These are phyloP conservation scores for Lycocorax pyrrhopterus DNA, from an alignment of 2,113 vertebrate genomes.

Conservation along the genomic window DNA sequence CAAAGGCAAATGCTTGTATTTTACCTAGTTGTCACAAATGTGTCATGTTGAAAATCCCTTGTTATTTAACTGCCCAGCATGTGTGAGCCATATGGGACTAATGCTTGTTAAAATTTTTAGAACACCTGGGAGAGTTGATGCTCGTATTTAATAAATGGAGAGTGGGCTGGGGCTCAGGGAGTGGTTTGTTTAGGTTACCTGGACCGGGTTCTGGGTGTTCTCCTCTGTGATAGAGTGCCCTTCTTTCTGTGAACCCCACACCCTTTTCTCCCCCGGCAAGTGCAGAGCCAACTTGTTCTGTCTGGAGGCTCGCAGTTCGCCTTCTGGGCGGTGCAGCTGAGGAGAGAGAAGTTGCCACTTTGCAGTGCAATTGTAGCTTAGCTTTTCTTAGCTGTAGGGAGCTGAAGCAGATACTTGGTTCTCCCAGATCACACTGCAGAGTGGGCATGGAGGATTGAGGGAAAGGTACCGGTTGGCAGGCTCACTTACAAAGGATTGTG, in stretches of 20 bases:
- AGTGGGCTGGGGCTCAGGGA: not conserved
- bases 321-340: accelerated
- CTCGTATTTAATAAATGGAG: not conserved
- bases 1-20: not conserved
- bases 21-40: not conserved
- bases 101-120: not conserved
- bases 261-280: not conserved
- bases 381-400: not conserved
- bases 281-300: not conserved
- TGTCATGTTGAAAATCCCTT: not conserved
- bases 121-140: not conserved
- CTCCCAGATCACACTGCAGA: not conserved
- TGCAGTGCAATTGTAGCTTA: not conserved
- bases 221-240: not conserved
- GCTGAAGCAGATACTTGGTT: not conserved
- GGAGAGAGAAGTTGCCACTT: not conserved
- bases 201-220: not conserved
- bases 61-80: not conserved
- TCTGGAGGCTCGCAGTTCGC: not conserved
- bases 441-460: not conserved
- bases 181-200: not conserved
- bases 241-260: accelerated
- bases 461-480: not conserved
- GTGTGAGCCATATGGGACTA: not conserved
- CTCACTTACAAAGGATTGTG: not conserved